Percentiles rank a stretch among this genome's conserved stretches.
Conservation (phyloP, 2,113 vertebrate species). For the Alosa alosa region DNA sequence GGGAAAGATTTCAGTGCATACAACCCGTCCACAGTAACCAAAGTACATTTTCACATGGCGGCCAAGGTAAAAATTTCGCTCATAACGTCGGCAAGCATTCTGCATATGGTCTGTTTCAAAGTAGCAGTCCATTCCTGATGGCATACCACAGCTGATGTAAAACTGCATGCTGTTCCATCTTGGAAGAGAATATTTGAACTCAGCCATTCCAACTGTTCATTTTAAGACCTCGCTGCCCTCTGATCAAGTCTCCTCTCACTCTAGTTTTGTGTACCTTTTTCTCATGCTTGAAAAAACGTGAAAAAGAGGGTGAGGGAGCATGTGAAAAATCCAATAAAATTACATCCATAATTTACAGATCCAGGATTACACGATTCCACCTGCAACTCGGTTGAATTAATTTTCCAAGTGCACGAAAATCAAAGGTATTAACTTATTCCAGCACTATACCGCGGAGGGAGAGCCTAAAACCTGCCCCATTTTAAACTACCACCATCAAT, state of each 20-base stretch:
- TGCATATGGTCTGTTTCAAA: neutral
- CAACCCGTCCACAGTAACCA: neutral
- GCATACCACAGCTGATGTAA: neutral
- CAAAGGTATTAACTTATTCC: constrained; percentile 68
- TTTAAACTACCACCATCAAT: constrained; percentile 59
- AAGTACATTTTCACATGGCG: neutral
- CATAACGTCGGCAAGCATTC: neutral
- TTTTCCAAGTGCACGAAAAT: constrained; percentile 62
- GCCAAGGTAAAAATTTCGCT: neutral
- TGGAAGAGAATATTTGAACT: neutral
- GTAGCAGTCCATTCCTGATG: neutral
- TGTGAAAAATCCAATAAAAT: constrained; percentile 65
- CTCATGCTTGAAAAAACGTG: constrained; percentile 62
- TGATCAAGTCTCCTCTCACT: neutral
- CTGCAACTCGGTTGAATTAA: constrained; percentile 63
- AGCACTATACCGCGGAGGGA: constrained; percentile 64
- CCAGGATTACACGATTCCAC: constrained; percentile 67
- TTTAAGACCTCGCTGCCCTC: neutral
- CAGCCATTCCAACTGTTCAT: neutral
- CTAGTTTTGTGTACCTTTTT: constrained; percentile 41
- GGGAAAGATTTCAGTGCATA: neutral
- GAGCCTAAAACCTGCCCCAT: constrained; percentile 56
- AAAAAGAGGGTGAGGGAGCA: constrained; percentile 38
- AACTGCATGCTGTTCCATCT: neutral
- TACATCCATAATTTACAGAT: constrained; percentile 70